Percentiles rank a stretch among this genome's conserved stretches.
These are phyloP conservation scores for Andrena dorsata DNA, from an alignment of 2,888 invertebrate genomes.

Conservation along the genomic window DNA sequence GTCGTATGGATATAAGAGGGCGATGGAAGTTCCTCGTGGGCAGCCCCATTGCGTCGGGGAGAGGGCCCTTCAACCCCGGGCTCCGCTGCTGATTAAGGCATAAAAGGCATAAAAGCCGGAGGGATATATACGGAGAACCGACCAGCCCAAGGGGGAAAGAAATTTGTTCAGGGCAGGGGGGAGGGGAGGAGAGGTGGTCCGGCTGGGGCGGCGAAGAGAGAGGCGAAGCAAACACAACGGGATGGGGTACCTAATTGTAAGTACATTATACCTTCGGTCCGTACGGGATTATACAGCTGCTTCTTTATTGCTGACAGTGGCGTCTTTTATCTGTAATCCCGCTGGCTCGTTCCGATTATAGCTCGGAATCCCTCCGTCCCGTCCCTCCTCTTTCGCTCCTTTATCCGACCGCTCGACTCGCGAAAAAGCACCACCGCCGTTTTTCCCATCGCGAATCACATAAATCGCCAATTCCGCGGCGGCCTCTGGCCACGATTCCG, in stretches of 20 bases:
- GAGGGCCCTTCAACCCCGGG: constrained; percentile 69
- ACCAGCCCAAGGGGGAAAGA: constrained; percentile 57
- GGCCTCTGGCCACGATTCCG: neutral
- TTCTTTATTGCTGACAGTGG: constrained; percentile 73
- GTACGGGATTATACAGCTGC: constrained; percentile 73
- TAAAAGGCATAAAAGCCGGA: constrained; percentile 73
- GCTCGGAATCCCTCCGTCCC: constrained; percentile 17
- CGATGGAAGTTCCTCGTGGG: constrained; percentile 65
- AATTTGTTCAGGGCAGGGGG: constrained; percentile 60
- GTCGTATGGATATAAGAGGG: constrained; percentile 57
- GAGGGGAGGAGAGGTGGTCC: neutral
- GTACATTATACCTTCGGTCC: constrained; percentile 74
- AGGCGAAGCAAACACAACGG: constrained; percentile 67
- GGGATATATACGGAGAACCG: constrained; percentile 52
- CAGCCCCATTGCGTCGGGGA: constrained; percentile 65
- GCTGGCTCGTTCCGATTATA: constrained; percentile 63
- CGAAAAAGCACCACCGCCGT: constrained; percentile 42
- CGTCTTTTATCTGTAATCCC: constrained; percentile 70
- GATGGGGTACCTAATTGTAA: constrained; percentile 74
- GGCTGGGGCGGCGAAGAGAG: constrained; percentile 10
- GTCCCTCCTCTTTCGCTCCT: neutral
- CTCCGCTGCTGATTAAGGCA: constrained; percentile 73
- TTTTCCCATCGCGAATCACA: constrained; percentile 39
- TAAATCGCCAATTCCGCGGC: constrained; percentile 51
- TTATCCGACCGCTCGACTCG: constrained; percentile 11